phyloP scores from a whole-genome alignment of 2,797 vertebrate species.

The Salmo trutta region DNA sequence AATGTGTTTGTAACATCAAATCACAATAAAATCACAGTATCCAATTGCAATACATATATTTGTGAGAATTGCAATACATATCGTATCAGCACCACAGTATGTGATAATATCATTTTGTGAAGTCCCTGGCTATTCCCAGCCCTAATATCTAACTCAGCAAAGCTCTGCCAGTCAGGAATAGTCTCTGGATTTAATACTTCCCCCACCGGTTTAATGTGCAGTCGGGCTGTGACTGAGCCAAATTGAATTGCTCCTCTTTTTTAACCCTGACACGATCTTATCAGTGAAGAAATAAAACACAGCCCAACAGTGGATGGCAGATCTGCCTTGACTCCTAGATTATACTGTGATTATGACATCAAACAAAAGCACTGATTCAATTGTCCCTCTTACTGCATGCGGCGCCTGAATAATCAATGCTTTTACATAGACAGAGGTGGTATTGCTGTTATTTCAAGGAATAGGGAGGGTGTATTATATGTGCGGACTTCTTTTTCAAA shows the following conservation, averaged over 20 bases:
- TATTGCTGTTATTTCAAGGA: no score
- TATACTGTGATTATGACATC: conserved; percentile 7
- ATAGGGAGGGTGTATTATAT: no score
- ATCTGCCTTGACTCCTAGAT: not conserved
- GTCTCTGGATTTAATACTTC: conserved; percentile 27
- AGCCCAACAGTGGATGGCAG: not conserved
- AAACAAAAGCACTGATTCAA: conserved; percentile 13
- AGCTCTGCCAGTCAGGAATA: conserved; percentile 22
- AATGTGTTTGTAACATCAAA: no score
- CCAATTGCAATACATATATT: conserved; percentile 38
- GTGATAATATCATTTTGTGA: conserved; percentile 6
- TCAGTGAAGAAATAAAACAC: conserved; percentile 21
- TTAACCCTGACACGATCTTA: conserved; percentile 9
- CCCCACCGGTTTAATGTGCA: conserved; percentile 25
- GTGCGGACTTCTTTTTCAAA: no score
- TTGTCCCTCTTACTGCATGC: not conserved
- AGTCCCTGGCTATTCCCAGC: no score
- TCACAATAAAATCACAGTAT: no score
- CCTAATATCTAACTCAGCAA: conserved; percentile 1
- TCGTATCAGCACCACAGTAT: conserved; percentile 9
- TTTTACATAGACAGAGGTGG: no score
- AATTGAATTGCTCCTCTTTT: conserved; percentile 25
- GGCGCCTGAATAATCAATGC: not conserved
- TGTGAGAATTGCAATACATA: not conserved
- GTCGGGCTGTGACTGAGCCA: conserved; percentile 20